These are phyloP conservation scores for Peromyscus attwateri DNA, from an alignment of 2,797 vertebrate species.

Conservation along the genomic window DNA sequence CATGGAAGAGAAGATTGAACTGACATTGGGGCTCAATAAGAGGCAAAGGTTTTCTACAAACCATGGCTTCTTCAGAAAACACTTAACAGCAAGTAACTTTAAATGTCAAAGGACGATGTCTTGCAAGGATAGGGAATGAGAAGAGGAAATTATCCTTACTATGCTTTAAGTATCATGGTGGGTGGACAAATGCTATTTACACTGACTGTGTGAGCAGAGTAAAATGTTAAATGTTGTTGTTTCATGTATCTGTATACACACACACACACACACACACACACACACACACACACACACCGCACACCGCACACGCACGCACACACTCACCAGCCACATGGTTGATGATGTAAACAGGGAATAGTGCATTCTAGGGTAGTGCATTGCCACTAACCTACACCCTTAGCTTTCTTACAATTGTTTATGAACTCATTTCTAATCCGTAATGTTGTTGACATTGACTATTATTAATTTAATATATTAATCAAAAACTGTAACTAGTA, in stretches of 20 bases:
- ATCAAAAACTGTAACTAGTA: conserved; percentile 13
- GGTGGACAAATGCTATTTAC: neutral
- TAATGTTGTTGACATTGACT: neutral
- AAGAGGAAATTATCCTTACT: neutral
- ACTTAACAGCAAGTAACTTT: neutral
- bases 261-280: neutral
- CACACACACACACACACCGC: neutral
- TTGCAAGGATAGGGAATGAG: neutral
- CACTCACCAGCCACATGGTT: neutral
- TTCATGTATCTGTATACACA: neutral
- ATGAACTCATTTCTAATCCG: neutral
- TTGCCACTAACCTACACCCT: neutral
- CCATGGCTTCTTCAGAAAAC: neutral
- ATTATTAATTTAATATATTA: conserved; percentile 26
- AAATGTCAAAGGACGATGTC: neutral
- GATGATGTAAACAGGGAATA: neutral
- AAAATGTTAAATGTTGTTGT: neutral
- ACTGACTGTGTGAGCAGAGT: neutral
- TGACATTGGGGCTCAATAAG: neutral
- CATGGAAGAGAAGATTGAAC: neutral
- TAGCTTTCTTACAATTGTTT: neutral
- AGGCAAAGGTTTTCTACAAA: neutral
- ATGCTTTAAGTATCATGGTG: neutral
- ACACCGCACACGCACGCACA: too few species aligned
- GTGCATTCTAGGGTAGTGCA: too few species aligned